Evolutionary conservation across 2,797 vertebrate genomes (phyloP).

Genomic region (Pseudopleuronectes americanus): DNA sequence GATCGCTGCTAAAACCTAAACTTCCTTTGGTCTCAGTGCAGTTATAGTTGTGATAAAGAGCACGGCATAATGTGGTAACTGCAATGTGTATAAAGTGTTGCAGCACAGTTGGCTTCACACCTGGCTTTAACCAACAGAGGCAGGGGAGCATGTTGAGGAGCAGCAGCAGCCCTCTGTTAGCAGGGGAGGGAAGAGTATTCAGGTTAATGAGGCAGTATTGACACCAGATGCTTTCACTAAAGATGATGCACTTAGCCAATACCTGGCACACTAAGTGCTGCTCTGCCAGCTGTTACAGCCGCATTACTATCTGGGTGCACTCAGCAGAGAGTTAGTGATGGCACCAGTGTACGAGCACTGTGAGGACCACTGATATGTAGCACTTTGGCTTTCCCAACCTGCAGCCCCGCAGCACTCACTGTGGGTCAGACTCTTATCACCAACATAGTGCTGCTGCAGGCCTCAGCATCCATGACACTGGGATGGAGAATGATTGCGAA

Average conservation of each 20-base stretch:
- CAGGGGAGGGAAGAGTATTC: conserved; percentile 3
- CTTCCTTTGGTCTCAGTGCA: not conserved
- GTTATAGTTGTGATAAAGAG: not conserved
- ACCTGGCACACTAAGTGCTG: not conserved
- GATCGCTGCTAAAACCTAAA: not conserved
- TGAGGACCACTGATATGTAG: not conserved
- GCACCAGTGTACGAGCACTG: not conserved
- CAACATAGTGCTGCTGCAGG: not conserved
- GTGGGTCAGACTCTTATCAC: not conserved
- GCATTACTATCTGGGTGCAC: conserved; percentile 4
- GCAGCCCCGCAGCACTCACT: not conserved
- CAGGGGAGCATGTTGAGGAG: not conserved
- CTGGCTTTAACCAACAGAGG: conserved; percentile 3
- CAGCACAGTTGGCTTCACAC: not conserved
- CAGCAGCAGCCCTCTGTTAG: conserved; percentile 1
- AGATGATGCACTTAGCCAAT: conserved; percentile 30
- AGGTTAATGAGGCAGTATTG: conserved; percentile 49
- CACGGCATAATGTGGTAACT: not conserved
- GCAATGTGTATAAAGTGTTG: not conserved
- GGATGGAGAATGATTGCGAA: conserved; percentile 19
- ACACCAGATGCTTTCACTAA: conserved; percentile 54
- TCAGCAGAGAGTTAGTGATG: conserved; percentile 3
- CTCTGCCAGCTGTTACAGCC: conserved; percentile 31
- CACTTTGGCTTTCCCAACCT: not conserved
- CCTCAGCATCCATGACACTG: not conserved